These are phyloP conservation scores for Alethe diademata DNA, from an alignment of 2,113 vertebrate genomes.

Conservation along the genomic window DNA sequence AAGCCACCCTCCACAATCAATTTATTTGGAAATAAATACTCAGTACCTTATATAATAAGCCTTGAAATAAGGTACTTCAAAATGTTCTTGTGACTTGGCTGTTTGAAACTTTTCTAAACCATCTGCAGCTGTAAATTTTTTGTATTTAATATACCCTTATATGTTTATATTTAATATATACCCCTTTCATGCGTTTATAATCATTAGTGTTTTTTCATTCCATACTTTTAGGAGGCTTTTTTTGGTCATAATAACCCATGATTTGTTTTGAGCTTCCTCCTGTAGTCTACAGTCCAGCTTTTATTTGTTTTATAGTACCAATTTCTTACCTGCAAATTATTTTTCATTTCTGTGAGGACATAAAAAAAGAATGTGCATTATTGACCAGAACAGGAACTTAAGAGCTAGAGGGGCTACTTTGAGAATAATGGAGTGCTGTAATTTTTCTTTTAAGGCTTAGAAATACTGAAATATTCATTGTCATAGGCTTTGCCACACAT, in stretches of 20 bases:
- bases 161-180: not conserved
- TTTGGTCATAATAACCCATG: not conserved
- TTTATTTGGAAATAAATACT: not conserved
- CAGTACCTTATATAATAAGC: not conserved
- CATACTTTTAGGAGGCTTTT: not conserved
- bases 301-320: constrained; percentile 54
- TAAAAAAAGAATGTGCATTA: constrained; percentile 58
- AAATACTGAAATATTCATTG: not conserved
- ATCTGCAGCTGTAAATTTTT: not conserved
- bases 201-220: not conserved
- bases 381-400: constrained; percentile 60
- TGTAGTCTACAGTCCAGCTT: not conserved
- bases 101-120: not conserved
- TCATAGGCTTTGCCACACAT: not conserved
- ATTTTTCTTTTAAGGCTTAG: constrained; percentile 43
- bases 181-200: not conserved
- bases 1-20: not conserved
- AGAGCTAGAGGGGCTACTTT: constrained; percentile 45
- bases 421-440: not conserved
- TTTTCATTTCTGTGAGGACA: constrained; percentile 53
- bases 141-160: not conserved
- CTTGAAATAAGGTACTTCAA: not conserved
- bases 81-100: not conserved
- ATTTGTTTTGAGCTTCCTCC: not conserved
- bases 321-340: constrained; percentile 63